Conservation (phyloP, 2,797 vertebrate genomes). For the Cetoscarus ocellatus region DNA sequence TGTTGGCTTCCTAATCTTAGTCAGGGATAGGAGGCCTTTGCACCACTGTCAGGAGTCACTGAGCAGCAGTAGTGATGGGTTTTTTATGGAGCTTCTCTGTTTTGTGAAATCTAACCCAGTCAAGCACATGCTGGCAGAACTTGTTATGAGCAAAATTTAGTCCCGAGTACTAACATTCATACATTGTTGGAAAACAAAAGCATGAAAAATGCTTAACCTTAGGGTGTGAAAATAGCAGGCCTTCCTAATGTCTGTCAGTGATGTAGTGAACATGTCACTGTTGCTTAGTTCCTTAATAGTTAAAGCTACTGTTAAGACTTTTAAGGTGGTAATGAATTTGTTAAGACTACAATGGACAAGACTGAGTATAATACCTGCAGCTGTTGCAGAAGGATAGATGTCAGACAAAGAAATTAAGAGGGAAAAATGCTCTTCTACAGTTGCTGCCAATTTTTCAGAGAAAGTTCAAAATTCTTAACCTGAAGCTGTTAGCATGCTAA, state of each 20-base stretch:
- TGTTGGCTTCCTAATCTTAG: constrained; percentile 54
- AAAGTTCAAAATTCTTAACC: too few species aligned
- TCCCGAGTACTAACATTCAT: not conserved
- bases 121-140: constrained; percentile 2
- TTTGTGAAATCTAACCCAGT: constrained; percentile 13
- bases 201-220: not conserved
- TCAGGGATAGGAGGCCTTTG: constrained; percentile 19
- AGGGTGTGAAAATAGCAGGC: not conserved
- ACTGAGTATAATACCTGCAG: too few species aligned
- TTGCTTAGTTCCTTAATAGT: too few species aligned
- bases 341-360: too few species aligned
- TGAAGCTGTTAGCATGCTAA: too few species aligned
- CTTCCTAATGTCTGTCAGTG: not conserved
- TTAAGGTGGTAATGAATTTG: too few species aligned
- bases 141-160: not conserved
- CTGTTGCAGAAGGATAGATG: too few species aligned
- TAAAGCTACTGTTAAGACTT: too few species aligned
- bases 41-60: constrained; percentile 24
- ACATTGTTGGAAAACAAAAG: not conserved
- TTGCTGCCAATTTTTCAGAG: too few species aligned
- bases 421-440: too few species aligned
- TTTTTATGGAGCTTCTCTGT: constrained; percentile 15
- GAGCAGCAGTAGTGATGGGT: constrained; percentile 21
- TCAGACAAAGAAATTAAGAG: too few species aligned
- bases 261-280: too few species aligned